Conservation (phyloP, 2,113 vertebrate genomes). For the Hemicordylus capensis region DNA sequence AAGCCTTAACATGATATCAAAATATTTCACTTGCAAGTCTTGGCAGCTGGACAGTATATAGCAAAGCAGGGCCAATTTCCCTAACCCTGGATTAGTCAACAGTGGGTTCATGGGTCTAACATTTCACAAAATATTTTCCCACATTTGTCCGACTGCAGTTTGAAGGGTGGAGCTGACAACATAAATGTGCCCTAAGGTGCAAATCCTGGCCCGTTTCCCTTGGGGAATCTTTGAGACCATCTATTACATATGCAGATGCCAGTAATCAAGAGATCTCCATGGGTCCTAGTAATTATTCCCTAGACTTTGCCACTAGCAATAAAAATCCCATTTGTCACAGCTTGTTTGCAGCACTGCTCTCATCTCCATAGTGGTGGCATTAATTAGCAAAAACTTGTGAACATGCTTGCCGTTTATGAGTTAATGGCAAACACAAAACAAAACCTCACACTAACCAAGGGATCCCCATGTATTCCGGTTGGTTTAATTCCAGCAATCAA, state of each 20-base stretch:
- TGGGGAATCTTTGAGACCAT: conserved; percentile 62
- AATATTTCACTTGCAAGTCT: conserved; percentile 74
- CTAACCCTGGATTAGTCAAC: conserved; percentile 71
- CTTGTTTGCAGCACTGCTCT: conserved; percentile 72
- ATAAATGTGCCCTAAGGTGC: conserved; percentile 78
- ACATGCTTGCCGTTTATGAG: conserved; percentile 72
- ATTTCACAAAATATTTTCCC: conserved; percentile 83
- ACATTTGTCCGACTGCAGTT: conserved; percentile 76
- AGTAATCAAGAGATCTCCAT: conserved; percentile 72
- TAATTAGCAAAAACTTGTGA: conserved; percentile 81
- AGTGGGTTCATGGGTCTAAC: conserved; percentile 76
- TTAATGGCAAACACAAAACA: conserved; percentile 39
- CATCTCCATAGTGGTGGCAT: conserved; percentile 77
- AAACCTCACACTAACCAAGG: conserved; percentile 13
- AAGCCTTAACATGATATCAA: conserved; percentile 75
- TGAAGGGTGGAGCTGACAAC: conserved; percentile 76
- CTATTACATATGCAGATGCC: conserved; percentile 75
- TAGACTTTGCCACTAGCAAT: conserved; percentile 73
- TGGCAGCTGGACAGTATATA: conserved; percentile 69
- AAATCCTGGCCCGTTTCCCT: conserved; percentile 74
- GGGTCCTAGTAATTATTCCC: conserved; percentile 77
- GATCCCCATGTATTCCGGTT: conserved; percentile 68
- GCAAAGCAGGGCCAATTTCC: conserved; percentile 69
- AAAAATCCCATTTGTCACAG: conserved; percentile 78
- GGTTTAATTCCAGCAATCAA: conserved; percentile 58